Evolutionary conservation across 1,140 invertebrate genomes (phyloP), one percentile per base, ranked within the genome.

Genomic region (Eufriesea mexicana): DNA sequence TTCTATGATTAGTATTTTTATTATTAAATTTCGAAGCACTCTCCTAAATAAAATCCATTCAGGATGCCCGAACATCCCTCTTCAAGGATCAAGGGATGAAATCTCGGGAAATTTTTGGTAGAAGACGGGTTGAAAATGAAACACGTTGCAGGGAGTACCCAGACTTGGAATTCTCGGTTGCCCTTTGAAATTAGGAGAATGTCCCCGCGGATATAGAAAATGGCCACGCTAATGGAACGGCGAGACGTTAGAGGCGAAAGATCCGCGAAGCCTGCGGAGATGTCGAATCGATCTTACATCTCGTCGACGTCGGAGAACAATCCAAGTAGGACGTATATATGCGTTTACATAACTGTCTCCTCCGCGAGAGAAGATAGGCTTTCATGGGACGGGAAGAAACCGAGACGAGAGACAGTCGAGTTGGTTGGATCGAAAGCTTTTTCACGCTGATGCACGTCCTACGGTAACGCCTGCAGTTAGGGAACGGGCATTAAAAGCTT

Each of bases 361-460:
- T 47, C 12, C 7, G 5, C 23, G 35, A 25, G 54, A 49, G 61
- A 25, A 74, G 59, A 73, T 64, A 80, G 59, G 78, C 68, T 80
- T 80, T 45, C n/a, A 54, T 47, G 18, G 28, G 18, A 14, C 23
- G 66, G 18, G 23, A 74, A 62, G 49, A 68, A 77, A 82, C 51
- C 64, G 54, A 67, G 62, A 77, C n/a, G 49, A 35, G 42, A 64
- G 51, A 55, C 16, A 45, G 71, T 45, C 45, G 35, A 35, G 35
- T 35, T 35, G 35, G 35, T 35, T 4, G 71, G 70, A 64, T 76
- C 57, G 75, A 79, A 83, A 83, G 81, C 81, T 79, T 83, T 79
- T 83, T 79, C 75, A 79, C 75, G 75, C 45, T 78, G 81, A 83
- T 79, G 75, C 81, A 64, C 55, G 55, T 71, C 5, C 23, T 45